Percentiles rank a stretch among this genome's conserved stretches.
These are phyloP conservation scores for Colostygia pectinataria DNA, from an alignment of 2,888 invertebrate genomes.

Conservation along the genomic window DNA sequence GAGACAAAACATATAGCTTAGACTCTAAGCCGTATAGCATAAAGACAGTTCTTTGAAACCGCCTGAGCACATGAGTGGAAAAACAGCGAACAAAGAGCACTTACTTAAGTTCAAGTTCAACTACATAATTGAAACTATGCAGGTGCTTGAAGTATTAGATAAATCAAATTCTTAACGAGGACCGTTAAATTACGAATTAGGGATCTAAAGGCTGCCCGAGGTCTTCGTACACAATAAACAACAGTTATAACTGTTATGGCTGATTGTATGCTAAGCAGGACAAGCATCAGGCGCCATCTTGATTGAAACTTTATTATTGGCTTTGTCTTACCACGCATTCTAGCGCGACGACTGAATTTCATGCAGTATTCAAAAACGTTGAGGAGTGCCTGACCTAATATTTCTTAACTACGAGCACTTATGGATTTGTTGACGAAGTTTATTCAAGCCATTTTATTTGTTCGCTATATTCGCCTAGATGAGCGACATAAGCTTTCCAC, in stretches of 20 bases:
- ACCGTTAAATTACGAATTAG: conserved; percentile 12
- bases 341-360: conserved; percentile 14
- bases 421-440: too few species aligned
- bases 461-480: too few species aligned
- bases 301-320: conserved; percentile 35
- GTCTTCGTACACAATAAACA: conserved; percentile 21
- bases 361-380: conserved; percentile 1
- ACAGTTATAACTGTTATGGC: conserved; percentile 35
- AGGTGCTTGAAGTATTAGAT: conserved; percentile 6
- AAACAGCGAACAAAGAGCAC: too few species aligned
- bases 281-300: conserved; percentile 27
- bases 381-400: conserved; percentile 5
- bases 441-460: too few species aligned
- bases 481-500: too few species aligned
- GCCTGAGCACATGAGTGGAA: too few species aligned
- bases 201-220: conserved; percentile 13
- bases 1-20: too few species aligned
- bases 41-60: too few species aligned
- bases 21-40: too few species aligned
- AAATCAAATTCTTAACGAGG: conserved; percentile 13
- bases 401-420: background rate
- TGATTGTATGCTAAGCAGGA: conserved; percentile 40
- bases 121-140: background rate
- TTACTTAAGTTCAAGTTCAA: conserved; percentile 3
- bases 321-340: conserved; percentile 12